phyloP scores from a whole-genome alignment of 2,113 vertebrate genomes.

The Trogon melanurus region DNA sequence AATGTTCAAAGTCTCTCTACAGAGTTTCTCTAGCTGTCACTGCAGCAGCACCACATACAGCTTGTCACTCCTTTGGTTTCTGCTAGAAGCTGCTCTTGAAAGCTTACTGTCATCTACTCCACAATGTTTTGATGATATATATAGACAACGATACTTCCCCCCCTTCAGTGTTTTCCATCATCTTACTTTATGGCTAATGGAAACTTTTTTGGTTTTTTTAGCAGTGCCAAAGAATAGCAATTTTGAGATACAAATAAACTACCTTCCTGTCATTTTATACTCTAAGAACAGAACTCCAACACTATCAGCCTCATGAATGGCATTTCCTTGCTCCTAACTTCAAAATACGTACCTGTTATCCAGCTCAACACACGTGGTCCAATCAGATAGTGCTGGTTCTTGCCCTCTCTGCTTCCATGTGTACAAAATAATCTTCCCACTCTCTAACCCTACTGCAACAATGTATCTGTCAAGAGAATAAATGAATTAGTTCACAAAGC shows the following conservation, averaged over 20 bases:
- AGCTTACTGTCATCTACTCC: background rate
- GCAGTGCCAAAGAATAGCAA: background rate
- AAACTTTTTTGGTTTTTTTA: background rate
- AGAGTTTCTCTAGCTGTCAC: background rate
- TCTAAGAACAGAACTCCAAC: background rate
- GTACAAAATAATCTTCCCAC: conserved; percentile 86
- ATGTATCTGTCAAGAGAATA: conserved; percentile 80
- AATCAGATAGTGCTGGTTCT: conserved; percentile 76
- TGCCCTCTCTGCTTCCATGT: conserved; percentile 83
- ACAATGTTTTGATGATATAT: background rate
- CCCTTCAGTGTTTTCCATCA: background rate
- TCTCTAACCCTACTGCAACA: conserved; percentile 89
- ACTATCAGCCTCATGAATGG: background rate
- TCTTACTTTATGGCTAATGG: background rate
- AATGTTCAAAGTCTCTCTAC: background rate
- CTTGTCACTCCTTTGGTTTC: background rate
- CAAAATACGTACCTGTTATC: conserved; percentile 82
- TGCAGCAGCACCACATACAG: accelerated
- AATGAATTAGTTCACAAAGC: background rate
- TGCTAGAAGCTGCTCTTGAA: background rate
- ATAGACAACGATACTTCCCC: background rate
- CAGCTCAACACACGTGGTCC: conserved; percentile 81
- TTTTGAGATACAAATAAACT: background rate
- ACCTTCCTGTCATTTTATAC: background rate
- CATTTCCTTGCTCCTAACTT: background rate